These are phyloP conservation scores for Battus philenor DNA, from an alignment of 1,140 invertebrate species.

Conservation along the genomic window DNA sequence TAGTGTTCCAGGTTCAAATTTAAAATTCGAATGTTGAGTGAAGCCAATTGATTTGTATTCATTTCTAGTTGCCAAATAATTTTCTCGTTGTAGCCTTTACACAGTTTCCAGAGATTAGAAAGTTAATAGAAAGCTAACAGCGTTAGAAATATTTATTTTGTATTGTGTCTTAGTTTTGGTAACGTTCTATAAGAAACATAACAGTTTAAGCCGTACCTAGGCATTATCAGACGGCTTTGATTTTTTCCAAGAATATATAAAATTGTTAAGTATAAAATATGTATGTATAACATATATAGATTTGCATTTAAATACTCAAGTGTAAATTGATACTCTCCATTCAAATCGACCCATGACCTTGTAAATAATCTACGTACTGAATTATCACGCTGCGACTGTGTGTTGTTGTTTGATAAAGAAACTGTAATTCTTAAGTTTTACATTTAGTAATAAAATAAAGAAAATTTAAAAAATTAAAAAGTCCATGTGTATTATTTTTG, in stretches of 20 bases:
- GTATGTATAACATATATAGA: slow-evolving; percentile 27
- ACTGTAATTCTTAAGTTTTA: slow-evolving; percentile 75
- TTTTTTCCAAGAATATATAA: slow-evolving; percentile 15
- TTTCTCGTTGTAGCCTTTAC: slow-evolving; percentile 54
- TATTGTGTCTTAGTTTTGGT: slow-evolving; percentile 51
- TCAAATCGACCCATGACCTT: slow-evolving; percentile 48
- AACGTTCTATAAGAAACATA: slow-evolving; percentile 31
- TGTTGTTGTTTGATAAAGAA: slow-evolving; percentile 71
- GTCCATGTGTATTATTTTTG: slow-evolving; percentile 50
- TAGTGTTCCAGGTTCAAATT: slow-evolving; percentile 52
- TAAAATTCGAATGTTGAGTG: slow-evolving; percentile 47
- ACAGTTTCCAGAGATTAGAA: slow-evolving; percentile 58
- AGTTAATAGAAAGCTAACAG: slow-evolving; percentile 54
- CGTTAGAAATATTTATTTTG: slow-evolving; percentile 65
- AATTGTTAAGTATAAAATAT: slow-evolving; percentile 3
- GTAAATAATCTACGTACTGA: slow-evolving; percentile 71
- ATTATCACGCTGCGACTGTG: slow-evolving; percentile 67
- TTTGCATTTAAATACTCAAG: slow-evolving; percentile 56
- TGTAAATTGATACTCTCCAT: slow-evolving; percentile 25
- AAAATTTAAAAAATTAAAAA: slow-evolving; percentile 61
- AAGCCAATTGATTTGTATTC: slow-evolving; percentile 62
- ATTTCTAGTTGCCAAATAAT: slow-evolving; percentile 71
- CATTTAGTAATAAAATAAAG: slow-evolving; percentile 75
- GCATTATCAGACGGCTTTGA: too few relatives aligned
- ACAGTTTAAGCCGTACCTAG: slow-evolving; percentile 18